phyloP scores from a whole-genome alignment of 2,113 vertebrate species.

The Colistium nudipinnis region DNA sequence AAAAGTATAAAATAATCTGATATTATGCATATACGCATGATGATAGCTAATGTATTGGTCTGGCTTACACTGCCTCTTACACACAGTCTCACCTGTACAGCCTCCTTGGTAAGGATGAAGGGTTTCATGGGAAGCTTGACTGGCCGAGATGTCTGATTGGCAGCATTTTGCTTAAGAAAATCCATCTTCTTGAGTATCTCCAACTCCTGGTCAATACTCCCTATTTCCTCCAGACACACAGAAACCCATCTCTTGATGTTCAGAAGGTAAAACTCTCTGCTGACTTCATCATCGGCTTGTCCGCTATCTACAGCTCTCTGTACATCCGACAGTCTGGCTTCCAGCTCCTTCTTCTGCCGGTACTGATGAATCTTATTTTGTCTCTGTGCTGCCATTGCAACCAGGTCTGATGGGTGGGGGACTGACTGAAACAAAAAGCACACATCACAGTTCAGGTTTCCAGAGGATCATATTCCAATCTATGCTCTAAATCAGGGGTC shows the following conservation, averaged over 20 bases:
- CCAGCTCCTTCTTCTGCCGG: slow-evolving; percentile 90
- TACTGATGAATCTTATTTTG: slow-evolving; percentile 91
- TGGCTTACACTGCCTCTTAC: too few species aligned
- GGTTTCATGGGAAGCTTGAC: slow-evolving; percentile 84
- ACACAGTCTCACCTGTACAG: slow-evolving; percentile 80
- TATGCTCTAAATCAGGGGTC: background rate
- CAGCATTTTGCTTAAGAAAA: slow-evolving; percentile 59
- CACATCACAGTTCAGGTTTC: background rate
- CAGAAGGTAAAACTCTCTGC: slow-evolving; percentile 88
- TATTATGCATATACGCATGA: too few species aligned
- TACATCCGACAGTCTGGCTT: slow-evolving; percentile 84
- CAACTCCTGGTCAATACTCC: slow-evolving; percentile 92
- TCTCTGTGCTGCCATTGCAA: slow-evolving; percentile 88
- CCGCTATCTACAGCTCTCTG: slow-evolving; percentile 82
- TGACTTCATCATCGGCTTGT: slow-evolving; percentile 87
- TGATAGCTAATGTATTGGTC: too few species aligned
- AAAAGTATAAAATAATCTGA: too few species aligned
- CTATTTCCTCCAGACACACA: slow-evolving; percentile 89
- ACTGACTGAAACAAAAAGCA: slow-evolving; percentile 43
- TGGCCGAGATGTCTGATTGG: slow-evolving; percentile 56
- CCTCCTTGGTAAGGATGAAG: slow-evolving; percentile 91
- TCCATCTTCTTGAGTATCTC: slow-evolving; percentile 86
- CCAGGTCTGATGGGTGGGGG: slow-evolving; percentile 72
- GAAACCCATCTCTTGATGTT: slow-evolving; percentile 86
- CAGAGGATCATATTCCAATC: background rate